Conservation (phyloP, 1,140 invertebrate species). For the Onthophagus taurus region DNA sequence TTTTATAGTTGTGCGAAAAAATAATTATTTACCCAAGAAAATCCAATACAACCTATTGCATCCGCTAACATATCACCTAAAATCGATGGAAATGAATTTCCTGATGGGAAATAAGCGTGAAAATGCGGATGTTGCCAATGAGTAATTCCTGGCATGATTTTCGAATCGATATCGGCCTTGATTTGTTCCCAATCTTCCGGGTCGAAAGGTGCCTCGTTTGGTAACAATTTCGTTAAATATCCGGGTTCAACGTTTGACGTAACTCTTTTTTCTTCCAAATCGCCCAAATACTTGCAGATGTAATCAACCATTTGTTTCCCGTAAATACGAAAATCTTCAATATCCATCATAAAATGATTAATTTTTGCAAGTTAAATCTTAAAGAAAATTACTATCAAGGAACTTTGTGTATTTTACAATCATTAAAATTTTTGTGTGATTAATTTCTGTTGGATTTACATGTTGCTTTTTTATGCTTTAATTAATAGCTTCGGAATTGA, state of each 20-base stretch:
- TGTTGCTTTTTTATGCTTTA: too few species aligned
- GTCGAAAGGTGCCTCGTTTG: conserved; percentile 64
- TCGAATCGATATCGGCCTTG: conserved; percentile 78
- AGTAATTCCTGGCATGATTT: conserved; percentile 90
- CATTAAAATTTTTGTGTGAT: too few species aligned
- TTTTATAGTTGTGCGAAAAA: too few species aligned
- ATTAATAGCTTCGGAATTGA: too few species aligned
- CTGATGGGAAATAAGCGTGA: conserved; percentile 93
- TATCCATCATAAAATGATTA: conserved; percentile 89
- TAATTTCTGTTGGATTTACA: too few species aligned
- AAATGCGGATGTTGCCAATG: conserved; percentile 97
- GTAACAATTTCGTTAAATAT: conserved; percentile 68
- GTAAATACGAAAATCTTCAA: conserved; percentile 67
- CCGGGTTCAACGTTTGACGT: conserved; percentile 79
- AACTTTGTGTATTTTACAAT: too few species aligned
- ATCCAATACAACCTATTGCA: conserved; percentile 87
- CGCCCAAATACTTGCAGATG: conserved; percentile 80
- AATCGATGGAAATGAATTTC: conserved; percentile 90
- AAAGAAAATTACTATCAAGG: too few species aligned
- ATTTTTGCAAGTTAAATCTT: too few species aligned
- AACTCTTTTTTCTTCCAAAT: conserved; percentile 60
- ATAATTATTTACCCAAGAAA: conserved; percentile 88
- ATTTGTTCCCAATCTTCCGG: conserved; percentile 79
- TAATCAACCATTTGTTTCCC: conserved; percentile 92
- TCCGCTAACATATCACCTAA: conserved; percentile 88